Conservation (phyloP, 2,797 vertebrate species). For the Bucorvus abyssinicus region DNA sequence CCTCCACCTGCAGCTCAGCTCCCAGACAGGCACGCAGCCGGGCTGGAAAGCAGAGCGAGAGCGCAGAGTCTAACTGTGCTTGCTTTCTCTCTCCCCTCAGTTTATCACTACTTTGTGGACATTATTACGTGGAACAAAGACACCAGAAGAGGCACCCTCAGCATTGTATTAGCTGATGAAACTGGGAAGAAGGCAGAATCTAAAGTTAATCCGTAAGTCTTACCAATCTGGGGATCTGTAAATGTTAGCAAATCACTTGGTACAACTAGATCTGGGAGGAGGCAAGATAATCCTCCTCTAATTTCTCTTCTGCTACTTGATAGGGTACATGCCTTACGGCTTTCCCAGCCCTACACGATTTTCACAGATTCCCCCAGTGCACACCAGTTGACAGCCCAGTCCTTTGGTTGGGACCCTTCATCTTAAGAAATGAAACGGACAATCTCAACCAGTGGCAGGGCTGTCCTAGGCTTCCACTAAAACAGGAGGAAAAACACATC, state of each 20-base stretch:
- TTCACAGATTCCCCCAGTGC: not conserved
- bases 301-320: not conserved
- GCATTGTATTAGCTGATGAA: constrained; percentile 64
- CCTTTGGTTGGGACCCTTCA: not conserved
- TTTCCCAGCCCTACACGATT: not conserved
- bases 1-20: not conserved
- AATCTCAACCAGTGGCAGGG: not conserved
- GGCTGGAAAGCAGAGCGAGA: not conserved
- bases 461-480: not conserved
- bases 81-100: constrained; percentile 33
- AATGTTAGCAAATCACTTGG: not conserved
- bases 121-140: constrained; percentile 74
- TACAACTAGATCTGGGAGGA: not conserved
- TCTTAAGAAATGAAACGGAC: not conserved
- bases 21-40: not conserved
- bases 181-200: constrained; percentile 70
- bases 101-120: constrained; percentile 79
- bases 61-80: not conserved
- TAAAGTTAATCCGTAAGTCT: constrained; percentile 75
- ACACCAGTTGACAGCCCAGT: not conserved
- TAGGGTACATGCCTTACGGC: not conserved
- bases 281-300: not conserved
- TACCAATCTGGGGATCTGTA: not conserved
- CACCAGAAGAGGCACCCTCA: constrained; percentile 73
- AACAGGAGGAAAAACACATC: not conserved